Evolutionary conservation across 2,888 invertebrate species (phyloP), one percentile per base, ranked within the genome.

Genomic region (Dichetophora obliterata): DNA sequence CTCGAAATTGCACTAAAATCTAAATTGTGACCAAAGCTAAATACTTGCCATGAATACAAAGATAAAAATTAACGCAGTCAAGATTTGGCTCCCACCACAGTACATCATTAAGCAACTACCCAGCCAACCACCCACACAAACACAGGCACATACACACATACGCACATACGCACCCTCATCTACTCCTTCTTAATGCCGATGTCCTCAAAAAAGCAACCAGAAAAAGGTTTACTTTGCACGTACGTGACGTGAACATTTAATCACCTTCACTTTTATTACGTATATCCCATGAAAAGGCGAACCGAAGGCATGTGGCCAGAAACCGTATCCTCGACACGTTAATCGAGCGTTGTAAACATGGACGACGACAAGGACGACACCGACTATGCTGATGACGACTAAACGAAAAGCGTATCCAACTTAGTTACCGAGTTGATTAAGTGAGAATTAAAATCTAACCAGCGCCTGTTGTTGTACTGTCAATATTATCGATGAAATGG

Each of bases 211-310:
- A 71, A 57, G 2, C 34, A 22, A 27, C n/a, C 34, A 59, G 27
- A 14, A 31, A 71, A 74, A 74, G 50, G 65, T 65, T 72, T 74
- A 54, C 65, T 52, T 63, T 50, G 34, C 50, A 74, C 52, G 65
- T 63, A 74, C 74, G 74, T 74, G 74, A 74, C 74, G 65, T 65
- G 65, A 63, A 74, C 31, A 50, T 65, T 59, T 61, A 48, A 73
- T 61, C 43, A 43, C 48, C 73, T 43, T 24, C 73, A 22, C 65
- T n/a, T 65, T 65, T 59, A 59, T 65, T 27, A 61, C 31, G 61
- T 22, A 54, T 22, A 65, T 43, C 43, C 11, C 43, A 59, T 59
- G 59, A 27, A 27, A 9, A 59, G 9, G 19, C 54, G 19, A 54
- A 19, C 2, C 24, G 5, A 50, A 9, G 22, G 6, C 16, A 69